Percentiles rank a stretch among this genome's conserved stretches.
These are phyloP conservation scores for Thalassophryne amazonica DNA, from an alignment of 2,797 vertebrate species.

Conservation along the genomic window DNA sequence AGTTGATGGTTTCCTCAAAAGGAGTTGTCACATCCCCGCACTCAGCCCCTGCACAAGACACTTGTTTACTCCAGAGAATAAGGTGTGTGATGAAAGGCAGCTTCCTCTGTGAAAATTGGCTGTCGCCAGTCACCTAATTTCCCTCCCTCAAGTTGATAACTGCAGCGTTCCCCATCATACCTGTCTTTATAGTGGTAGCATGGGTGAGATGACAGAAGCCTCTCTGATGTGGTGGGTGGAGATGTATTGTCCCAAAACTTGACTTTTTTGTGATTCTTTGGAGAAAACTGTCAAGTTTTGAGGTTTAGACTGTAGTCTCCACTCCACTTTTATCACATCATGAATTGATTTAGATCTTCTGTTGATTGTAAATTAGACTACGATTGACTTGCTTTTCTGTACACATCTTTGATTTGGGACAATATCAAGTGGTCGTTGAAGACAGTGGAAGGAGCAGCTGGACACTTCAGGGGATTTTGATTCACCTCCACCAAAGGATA, in stretches of 20 bases:
- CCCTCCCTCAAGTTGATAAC: conserved; percentile 66
- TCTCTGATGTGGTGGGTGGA: conserved; percentile 58
- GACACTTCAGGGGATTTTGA: too few relatives aligned
- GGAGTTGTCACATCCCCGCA: conserved; percentile 65
- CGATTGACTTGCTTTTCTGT: background rate
- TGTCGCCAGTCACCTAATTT: conserved; percentile 75
- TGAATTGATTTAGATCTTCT: background rate
- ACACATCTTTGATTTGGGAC: too few relatives aligned
- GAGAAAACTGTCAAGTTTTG: background rate
- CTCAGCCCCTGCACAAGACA: conserved; percentile 66
- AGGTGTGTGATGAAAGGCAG: conserved; percentile 77
- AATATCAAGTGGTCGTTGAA: too few relatives aligned
- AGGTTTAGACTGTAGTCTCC: background rate
- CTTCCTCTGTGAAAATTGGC: conserved; percentile 78
- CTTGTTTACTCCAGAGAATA: conserved; percentile 79
- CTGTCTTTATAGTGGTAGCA: conserved; percentile 58
- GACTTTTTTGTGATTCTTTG: background rate
- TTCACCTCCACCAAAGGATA: too few relatives aligned
- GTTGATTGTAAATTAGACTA: background rate
- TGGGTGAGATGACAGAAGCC: conserved; percentile 62
- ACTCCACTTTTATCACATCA: background rate
- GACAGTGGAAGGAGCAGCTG: too few relatives aligned
- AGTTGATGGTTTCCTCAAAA: conserved; percentile 58
- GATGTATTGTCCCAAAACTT: conserved; percentile 22
- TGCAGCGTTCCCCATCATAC: conserved; percentile 62